phyloP scores from a whole-genome alignment of 2,888 invertebrate genomes.

The Apomyelois bistriatella region DNA sequence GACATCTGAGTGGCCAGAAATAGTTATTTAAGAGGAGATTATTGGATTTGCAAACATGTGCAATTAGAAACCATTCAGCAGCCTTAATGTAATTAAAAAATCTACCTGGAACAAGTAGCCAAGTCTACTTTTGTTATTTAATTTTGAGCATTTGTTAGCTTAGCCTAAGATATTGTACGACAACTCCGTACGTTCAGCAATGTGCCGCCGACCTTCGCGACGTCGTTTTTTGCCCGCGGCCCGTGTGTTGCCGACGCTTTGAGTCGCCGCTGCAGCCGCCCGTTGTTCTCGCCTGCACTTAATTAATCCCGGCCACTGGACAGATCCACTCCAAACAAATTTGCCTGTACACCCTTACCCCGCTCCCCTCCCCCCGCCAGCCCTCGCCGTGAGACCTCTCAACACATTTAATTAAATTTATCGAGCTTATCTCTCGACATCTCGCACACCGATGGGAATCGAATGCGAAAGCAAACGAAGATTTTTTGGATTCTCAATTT shows the following conservation, averaged over 20 bases:
- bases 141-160: too few relatives aligned
- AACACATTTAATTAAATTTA: conserved; percentile 75
- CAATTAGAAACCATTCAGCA: too few relatives aligned
- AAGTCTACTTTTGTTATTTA: too few relatives aligned
- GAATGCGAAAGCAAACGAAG: conserved; percentile 46
- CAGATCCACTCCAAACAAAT: conserved; percentile 60
- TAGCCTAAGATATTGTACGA: too few relatives aligned
- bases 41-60: too few relatives aligned
- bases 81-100: too few relatives aligned
- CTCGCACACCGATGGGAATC: conserved; percentile 63
- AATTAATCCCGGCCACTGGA: conserved; percentile 53
- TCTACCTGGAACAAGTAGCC: too few relatives aligned
- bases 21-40: too few relatives aligned
- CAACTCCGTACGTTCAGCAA: neutral
- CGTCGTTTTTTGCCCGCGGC: neutral
- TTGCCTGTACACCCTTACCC: conserved; percentile 38
- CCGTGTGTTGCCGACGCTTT: conserved; percentile 15
- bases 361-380: conserved; percentile 20
- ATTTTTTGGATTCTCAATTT: conserved; percentile 59
- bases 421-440: conserved; percentile 67
- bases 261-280: conserved; percentile 18
- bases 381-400: conserved; percentile 32
- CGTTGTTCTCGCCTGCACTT: conserved; percentile 36
- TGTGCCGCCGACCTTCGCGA: neutral
- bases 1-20: too few relatives aligned